These are phyloP conservation scores for Palythoa heliodiscus DNA, from an alignment of 92 coral and sea anemone species.

Conservation along the genomic window DNA sequence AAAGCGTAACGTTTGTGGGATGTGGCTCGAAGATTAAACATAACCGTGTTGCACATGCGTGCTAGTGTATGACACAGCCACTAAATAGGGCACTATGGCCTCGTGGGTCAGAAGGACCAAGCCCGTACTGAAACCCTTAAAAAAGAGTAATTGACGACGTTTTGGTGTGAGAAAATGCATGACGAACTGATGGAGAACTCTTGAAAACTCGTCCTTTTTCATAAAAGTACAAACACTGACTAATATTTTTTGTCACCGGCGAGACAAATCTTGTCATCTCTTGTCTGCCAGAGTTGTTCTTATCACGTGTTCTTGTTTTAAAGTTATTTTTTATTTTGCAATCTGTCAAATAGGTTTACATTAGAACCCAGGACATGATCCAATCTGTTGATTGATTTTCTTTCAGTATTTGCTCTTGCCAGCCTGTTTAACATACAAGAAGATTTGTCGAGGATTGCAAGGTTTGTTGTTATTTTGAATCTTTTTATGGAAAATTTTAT, in stretches of 20 bases:
- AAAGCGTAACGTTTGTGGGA: too few species aligned
- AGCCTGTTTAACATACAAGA: constrained; percentile 61
- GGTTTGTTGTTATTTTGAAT: constrained; percentile 38
- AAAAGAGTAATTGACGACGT: not conserved
- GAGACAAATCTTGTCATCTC: too few species aligned
- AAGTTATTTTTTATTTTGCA: not conserved
- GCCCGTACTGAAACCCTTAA: too few species aligned
- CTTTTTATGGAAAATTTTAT: not conserved
- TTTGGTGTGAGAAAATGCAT: not conserved
- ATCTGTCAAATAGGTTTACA: not conserved
- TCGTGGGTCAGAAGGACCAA: too few species aligned
- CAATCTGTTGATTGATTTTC: not conserved
- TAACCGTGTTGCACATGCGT: too few species aligned
- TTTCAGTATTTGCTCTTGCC: constrained; percentile 72
- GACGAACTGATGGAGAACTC: not conserved
- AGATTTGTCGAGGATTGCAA: constrained; percentile 79
- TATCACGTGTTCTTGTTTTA: not conserved
- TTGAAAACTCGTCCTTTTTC: too few species aligned
- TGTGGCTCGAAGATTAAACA: too few species aligned
- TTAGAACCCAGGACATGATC: not conserved
- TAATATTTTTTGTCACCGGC: too few species aligned
- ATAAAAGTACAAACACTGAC: too few species aligned
- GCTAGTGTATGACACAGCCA: not conserved
- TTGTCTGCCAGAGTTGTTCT: too few species aligned
- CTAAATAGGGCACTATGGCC: not conserved